Conservation (phyloP, 2,888 invertebrate species). For the Callyntrura guangdongensis region DNA sequence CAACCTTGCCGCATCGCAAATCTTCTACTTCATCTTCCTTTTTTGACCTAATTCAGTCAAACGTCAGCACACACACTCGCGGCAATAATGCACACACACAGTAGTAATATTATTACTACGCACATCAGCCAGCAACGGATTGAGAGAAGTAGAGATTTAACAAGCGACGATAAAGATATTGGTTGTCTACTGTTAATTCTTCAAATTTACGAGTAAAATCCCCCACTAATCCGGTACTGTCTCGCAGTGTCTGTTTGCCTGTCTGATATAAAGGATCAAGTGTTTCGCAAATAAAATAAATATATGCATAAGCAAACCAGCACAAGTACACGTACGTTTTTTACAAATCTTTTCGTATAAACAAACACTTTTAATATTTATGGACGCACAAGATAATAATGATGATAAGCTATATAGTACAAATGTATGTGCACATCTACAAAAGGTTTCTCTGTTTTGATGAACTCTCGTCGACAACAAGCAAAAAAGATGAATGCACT, state of each 20-base stretch:
- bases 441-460: conserved; percentile 18
- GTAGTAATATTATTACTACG: neutral
- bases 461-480: neutral
- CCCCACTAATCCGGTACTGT: neutral
- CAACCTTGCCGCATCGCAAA: neutral
- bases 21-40: conserved; percentile 9
- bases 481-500: conserved; percentile 18
- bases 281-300: neutral
- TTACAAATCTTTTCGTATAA: no score
- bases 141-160: neutral
- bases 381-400: neutral
- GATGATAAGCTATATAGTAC: neutral
- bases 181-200: conserved; percentile 2
- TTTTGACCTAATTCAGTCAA: conserved; percentile 67
- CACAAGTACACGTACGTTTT: neutral
- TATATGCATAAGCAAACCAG: neutral
- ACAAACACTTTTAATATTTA: no score
- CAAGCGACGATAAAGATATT: neutral
- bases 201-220: neutral
- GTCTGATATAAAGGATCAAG: neutral
- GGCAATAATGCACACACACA: neutral
- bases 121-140: neutral
- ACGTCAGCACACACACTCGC: neutral
- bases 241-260: neutral
- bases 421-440: neutral